Conservation (phyloP, 2,797 vertebrate species). For the Pangasius sanitwongsei region DNA sequence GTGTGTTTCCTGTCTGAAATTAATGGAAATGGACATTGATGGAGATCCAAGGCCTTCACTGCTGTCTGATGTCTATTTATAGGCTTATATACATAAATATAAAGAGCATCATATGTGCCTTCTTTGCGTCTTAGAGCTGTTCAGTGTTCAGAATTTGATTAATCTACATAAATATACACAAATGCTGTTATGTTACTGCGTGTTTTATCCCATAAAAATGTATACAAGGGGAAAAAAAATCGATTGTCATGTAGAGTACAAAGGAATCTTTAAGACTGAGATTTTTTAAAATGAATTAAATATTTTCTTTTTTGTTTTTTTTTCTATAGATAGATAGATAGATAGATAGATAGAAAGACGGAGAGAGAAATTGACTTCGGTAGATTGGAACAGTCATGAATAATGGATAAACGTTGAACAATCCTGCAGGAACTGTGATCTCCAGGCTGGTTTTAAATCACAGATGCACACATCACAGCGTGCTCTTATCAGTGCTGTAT, state of each 20-base stretch:
- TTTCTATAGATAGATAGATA: too few relatives aligned
- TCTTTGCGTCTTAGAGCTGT: background rate
- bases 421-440: background rate
- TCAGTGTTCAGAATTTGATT: background rate
- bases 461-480: background rate
- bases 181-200: background rate
- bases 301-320: too few relatives aligned
- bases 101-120: conserved; percentile 58
- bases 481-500: background rate
- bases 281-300: too few relatives aligned
- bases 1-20: background rate
- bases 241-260: background rate
- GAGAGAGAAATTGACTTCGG: background rate
- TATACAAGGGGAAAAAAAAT: background rate
- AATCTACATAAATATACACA: background rate
- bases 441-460: background rate
- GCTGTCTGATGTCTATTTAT: conserved; percentile 37
- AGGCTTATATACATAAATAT: conserved; percentile 63
- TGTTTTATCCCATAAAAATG: background rate
- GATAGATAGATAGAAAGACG: background rate
- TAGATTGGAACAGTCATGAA: background rate
- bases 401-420: conserved; percentile 1
- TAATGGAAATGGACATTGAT: conserved; percentile 28
- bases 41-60: background rate
- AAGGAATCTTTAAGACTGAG: background rate